Evolutionary conservation across 2,113 vertebrate genomes (phyloP), one percentile per base, ranked within the genome.

Genomic region (Rhineura floridana): DNA sequence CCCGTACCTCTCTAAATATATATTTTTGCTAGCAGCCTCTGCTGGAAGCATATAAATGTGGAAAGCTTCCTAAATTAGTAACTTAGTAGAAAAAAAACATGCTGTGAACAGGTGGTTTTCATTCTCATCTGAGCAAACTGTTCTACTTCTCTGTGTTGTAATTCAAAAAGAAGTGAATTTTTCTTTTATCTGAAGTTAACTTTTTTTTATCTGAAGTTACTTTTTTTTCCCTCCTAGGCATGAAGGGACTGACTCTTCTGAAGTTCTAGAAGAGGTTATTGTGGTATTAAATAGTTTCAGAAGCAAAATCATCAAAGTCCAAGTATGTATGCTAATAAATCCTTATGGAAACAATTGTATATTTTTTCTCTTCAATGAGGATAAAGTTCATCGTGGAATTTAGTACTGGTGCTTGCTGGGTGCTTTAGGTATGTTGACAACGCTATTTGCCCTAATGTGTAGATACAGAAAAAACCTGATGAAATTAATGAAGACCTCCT

Each of bases 231-330:
- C 87, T 84, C 90, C 81, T 93, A 99, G 99, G 76, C 98, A 98
- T 42, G 97, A 98, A 96, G 98, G 98, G 89, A 97, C 98, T 7
- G 98, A 99, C 94, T 99, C 98, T 69, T 95, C 96, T 28, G 93
- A 94, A 62, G 97, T 97, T 65, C 86, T 94, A 11, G 95, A 93
- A 67, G 96, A 99, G 39, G 95, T 99, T 84, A 90, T 95, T 12
- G 98, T 99, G n/a, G 95, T 98, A 44, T 94, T 99, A 89, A 98
- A 98, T 94, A 98, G 96, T 93, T 99, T 99, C 96, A 98, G 97
- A 95, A 98, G 98, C 97, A 99, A 98, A 96, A 98, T 98, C 91
- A 97, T 99, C 95, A 98, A 98, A 98, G 96, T 99, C 87, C 96
- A 98, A 92, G 99, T 99, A 87, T 89, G 98, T 97, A 95, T 75